Evolutionary conservation across 2,113 vertebrate genomes (phyloP), one percentile per base, ranked within the genome.

Genomic region (Gavialis gangeticus): DNA sequence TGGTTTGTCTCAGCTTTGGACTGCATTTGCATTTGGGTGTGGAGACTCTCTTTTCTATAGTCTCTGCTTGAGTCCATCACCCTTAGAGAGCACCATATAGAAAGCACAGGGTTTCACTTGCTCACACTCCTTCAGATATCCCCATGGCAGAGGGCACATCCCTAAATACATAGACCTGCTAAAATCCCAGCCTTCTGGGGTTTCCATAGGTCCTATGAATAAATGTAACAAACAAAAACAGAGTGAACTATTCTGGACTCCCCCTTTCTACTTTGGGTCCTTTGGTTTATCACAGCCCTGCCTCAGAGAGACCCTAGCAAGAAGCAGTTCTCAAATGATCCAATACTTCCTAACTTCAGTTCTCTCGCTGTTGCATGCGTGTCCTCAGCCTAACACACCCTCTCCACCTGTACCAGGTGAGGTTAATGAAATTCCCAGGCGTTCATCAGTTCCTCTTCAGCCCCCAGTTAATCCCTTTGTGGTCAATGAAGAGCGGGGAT

Each of bases 331-430:
- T 73, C 12, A 6, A 75, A 16, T 28, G 37, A 46, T 46, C 37
- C 37, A 46, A 46, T 76, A 7, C 54, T 87, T 17, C 69, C 10
- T 37, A 66, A 7, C 12, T 13, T 84, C 16, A 28, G 37, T 46
- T 46, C 11, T n/a, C 9, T 21, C 21, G 6, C 21, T 3, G 2
- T 5, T 0, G 0, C 37, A 46, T 46, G 37, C 8, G 37, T 46
- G 37, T 46, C 37, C 37, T 46, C 37, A 46, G 37, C 37, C 37
- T 46, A 46, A 46, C 37, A 14, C 64, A 77, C 24, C 75, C 10
- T 84, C 79, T 75, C 24, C 2, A 15, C 30, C 8, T 30, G 24
- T 13, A 21, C 66, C 54, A 62, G 46, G 34, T 59, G 57, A 25
- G 30, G 46, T 73, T 76, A 8, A 9, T 3, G 46, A 66, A 56